These are phyloP conservation scores for Psittacula cyanocephala DNA, from an alignment of 2,113 vertebrate species.

Conservation along the genomic window DNA sequence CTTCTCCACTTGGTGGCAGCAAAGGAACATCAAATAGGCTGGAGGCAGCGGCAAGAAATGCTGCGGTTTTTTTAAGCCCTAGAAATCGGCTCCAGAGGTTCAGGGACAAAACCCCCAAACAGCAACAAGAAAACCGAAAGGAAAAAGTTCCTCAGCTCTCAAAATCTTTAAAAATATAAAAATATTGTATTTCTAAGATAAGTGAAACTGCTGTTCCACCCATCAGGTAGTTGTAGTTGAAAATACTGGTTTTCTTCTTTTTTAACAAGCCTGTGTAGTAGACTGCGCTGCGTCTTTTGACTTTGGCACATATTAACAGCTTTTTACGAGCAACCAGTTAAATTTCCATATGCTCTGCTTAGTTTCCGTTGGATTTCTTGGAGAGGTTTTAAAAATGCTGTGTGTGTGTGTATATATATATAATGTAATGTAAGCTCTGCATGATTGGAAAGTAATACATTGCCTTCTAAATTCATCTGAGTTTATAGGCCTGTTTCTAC, in stretches of 20 bases:
- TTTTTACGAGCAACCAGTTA: constrained; percentile 43
- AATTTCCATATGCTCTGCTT: neutral
- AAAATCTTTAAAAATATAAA: neutral
- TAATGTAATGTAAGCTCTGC: neutral
- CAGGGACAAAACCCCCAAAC: neutral
- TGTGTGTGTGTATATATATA: neutral
- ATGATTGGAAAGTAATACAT: neutral
- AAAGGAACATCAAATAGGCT: constrained; percentile 74
- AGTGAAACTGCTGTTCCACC: neutral
- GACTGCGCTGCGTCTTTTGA: neutral
- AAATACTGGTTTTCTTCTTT: neutral
- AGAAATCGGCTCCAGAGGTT: neutral
- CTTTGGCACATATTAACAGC: constrained; percentile 12
- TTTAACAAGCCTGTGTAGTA: neutral
- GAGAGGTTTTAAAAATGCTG: neutral
- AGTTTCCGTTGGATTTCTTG: constrained; percentile 5
- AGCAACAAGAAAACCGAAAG: too few species aligned
- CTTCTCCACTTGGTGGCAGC: constrained; percentile 82
- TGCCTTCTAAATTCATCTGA: constrained; percentile 5
- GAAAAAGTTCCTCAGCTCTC: neutral
- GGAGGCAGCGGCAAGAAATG: neutral
- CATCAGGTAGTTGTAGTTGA: neutral
- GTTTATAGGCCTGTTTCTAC: neutral
- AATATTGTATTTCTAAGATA: neutral
- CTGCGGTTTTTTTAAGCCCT: neutral